Evolutionary conservation across 2,888 invertebrate species (phyloP), one percentile per base, ranked within the genome.

Genomic region (Maniola hyperantus): DNA sequence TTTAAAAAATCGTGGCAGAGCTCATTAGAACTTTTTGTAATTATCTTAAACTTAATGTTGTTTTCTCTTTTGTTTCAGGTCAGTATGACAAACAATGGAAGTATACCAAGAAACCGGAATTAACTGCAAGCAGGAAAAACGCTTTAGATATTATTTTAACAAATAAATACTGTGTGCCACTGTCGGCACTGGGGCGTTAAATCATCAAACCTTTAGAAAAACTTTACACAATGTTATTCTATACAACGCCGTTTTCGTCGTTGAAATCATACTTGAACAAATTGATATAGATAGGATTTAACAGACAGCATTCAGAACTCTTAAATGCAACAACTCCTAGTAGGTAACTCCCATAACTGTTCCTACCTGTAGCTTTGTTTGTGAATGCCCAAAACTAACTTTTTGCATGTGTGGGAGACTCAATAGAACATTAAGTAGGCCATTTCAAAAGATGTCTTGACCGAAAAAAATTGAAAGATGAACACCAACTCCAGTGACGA

Each of bases 161-260:
- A 42, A 53, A 60, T 18, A 36, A 59, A 42, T 46, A 34, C 57
- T 39, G 36, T 10, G 18, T 51, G 34, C 44, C 20, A 13, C 50
- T 65, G 26, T 42, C 13, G 15, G 18, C 50, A 65, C 39, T 65
- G 39, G 44, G 51, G 64, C 65, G 59, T 65, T 51, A 70, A 67
- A 67, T 60, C 50, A 36, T 42, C 42, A 50, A 50, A 44, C 33
- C 33, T 65, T 42, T 50, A 44, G n/a, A 65, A 65, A 50, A 65
- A 48, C 50, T 18, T 11, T 15, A 39, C 13, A 64, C 15, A 8
- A 1, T 20, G 10, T 13, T 57, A 57, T 57, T 20, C 6, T 42
- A 6, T 57, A 42, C 5, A 51, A 51, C 1, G 8, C 4, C 6
- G 11, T 18, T 26, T 20, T 51, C 50, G 50, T 7, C 50, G 10